Base-by-base conservation (phyloP, 2,888 invertebrate genomes). In the Hyposoter didymator region DNA sequence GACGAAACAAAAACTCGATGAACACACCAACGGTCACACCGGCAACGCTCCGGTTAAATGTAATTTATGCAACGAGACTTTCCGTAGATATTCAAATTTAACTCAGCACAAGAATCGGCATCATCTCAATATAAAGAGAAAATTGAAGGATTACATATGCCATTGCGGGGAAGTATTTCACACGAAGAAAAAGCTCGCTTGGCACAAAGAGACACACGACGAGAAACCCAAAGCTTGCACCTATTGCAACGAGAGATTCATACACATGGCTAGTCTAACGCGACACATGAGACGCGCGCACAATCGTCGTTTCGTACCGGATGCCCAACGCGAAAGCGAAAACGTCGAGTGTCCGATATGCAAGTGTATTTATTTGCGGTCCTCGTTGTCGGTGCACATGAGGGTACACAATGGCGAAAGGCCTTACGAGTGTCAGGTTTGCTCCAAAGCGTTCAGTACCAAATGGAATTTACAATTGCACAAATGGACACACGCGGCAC, bases 401-500 rank as follows among this genome's bases (percentile, higher is more conserved):
- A 95, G 96, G 32, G 97, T 97, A 73, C 98, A 98, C 94, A 93
- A 94, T 92, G 96, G 97, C 87, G 95, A 96, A 92, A 95, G 96
- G 79, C 97, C 97, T n/a, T 97, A 96, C 94, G 95, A 96, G 84
- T 98, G 98, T 94, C 95, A 96, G 78, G 96, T 98, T 78, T 98
- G 98, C 94, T 97, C 96, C 92, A 98, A 98, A 93, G 95, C 96
- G 45, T 98, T 98, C 94, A 97, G 97, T 89, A 98, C 98, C 89
- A 97, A 97, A 93, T 98, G 98, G 97, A 98, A 98, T 94, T 95
- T 98, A 75, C 97, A 98, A 92, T 95, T 97, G 89, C 98, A 98
- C 94, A 96, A 97, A 88, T 98, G 98, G 98, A 97, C 97, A 74
- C 98, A 98, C 94, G 97, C 97, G 80, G 96, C 97, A 75, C 96